phyloP scores from a whole-genome alignment of 2,113 vertebrate species.

The Origma solitaria region DNA sequence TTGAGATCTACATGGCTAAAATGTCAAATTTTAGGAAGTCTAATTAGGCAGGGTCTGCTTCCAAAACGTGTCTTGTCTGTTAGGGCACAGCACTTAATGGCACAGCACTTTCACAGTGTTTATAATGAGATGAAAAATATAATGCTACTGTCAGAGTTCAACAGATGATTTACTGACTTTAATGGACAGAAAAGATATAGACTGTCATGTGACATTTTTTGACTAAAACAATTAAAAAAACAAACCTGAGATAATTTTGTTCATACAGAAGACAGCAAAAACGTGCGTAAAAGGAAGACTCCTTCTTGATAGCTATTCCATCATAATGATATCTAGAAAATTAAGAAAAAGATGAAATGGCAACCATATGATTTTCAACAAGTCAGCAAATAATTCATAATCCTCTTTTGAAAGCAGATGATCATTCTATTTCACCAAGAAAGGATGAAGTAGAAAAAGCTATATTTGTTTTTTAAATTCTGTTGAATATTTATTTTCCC shows the following conservation, averaged over 20 bases:
- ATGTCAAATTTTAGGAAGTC: background rate
- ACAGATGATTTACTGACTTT: background rate
- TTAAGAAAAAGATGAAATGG: background rate
- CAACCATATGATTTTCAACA: background rate
- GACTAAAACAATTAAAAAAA: background rate
- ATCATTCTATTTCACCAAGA: background rate
- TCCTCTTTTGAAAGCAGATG: background rate
- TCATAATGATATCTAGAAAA: slow-evolving; percentile 66
- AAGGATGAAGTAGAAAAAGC: background rate
- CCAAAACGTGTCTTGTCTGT: background rate
- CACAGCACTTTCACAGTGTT: background rate
- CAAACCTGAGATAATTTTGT: slow-evolving; percentile 57
- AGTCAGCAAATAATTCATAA: background rate
- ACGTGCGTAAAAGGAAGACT: slow-evolving; percentile 61
- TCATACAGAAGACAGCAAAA: slow-evolving; percentile 62
- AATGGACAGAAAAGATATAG: background rate
- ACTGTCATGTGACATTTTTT: background rate
- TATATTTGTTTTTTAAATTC: background rate
- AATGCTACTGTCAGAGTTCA: background rate
- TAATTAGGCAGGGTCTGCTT: background rate
- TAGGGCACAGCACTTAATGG: background rate
- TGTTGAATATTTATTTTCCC: background rate
- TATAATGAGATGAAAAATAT: background rate
- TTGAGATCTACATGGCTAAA: background rate
- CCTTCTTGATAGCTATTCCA: slow-evolving; percentile 69